phyloP scores from a whole-genome alignment of 1,140 invertebrate species.

The Neodiprion lecontei region DNA sequence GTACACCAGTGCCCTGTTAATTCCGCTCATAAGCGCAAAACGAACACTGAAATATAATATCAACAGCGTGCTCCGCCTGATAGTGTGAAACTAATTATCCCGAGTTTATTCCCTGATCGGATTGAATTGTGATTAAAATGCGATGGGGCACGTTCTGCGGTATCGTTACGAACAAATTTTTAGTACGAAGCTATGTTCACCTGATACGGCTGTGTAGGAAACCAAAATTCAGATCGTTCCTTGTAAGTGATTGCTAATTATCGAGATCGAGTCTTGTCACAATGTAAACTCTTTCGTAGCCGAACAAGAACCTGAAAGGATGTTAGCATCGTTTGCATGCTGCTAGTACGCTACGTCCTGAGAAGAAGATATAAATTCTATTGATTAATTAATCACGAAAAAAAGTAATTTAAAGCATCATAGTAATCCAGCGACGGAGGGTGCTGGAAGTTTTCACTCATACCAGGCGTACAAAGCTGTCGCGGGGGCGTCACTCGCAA shows the following conservation, averaged over 20 bases:
- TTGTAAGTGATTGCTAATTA: not conserved
- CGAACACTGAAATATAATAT: not conserved
- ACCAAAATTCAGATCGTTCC: not conserved
- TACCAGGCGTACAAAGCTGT: not conserved
- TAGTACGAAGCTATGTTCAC: not conserved
- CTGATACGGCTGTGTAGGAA: not conserved
- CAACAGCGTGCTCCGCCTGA: not conserved
- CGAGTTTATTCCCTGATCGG: not conserved
- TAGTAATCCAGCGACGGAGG: not conserved
- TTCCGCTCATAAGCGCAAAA: constrained; percentile 10
- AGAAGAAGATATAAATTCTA: not conserved
- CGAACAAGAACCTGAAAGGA: not conserved
- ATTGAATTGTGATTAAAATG: constrained; percentile 1
- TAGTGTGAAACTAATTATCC: not conserved
- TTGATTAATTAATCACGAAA: not conserved
- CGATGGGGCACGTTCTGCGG: constrained; percentile 1
- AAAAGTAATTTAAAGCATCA: not conserved
- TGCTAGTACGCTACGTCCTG: not conserved
- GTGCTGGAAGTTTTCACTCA: not conserved
- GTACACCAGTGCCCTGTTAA: not conserved
- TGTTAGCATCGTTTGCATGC: not conserved
- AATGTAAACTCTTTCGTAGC: too few relatives aligned
- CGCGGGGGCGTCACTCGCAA: not conserved
- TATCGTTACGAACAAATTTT: not conserved
- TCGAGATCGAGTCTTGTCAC: not conserved